phyloP scores from a whole-genome alignment of 2,888 invertebrate species.

The Thera britannica region DNA sequence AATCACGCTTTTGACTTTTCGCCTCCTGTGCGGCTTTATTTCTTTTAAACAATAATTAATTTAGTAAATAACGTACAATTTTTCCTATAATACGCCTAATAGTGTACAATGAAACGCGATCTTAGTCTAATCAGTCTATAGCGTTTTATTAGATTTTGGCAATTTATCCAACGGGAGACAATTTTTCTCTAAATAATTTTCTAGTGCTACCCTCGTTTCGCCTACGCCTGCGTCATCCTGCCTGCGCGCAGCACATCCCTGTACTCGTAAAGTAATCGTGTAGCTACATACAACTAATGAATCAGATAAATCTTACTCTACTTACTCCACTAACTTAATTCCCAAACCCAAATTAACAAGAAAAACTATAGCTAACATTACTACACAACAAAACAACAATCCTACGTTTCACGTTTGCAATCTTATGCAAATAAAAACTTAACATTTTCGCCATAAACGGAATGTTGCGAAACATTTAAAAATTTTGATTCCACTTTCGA shows the following conservation, averaged over 20 bases:
- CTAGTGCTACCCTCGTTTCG: slow-evolving; percentile 60
- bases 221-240: slow-evolving; percentile 55
- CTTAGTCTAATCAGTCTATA: slow-evolving; percentile 85
- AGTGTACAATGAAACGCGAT: slow-evolving; percentile 81
- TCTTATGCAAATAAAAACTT: slow-evolving; percentile 81
- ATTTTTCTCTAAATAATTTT: slow-evolving; percentile 70
- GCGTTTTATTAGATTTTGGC: slow-evolving; percentile 82
- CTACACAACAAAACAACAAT: slow-evolving; percentile 80
- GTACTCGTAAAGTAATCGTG: slow-evolving; percentile 80
- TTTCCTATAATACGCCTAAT: slow-evolving; percentile 83
- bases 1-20: slow-evolving; percentile 70
- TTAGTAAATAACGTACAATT: slow-evolving; percentile 78
- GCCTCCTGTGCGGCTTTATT: slow-evolving; percentile 57
- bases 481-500: slow-evolving; percentile 50
- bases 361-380: slow-evolving; percentile 77
- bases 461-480: slow-evolving; percentile 74
- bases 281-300: slow-evolving; percentile 77
- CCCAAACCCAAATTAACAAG: slow-evolving; percentile 85
- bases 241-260: slow-evolving; percentile 83
- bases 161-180: slow-evolving; percentile 63
- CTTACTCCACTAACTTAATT: slow-evolving; percentile 80
- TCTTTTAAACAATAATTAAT: slow-evolving; percentile 67
- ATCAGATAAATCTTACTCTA: slow-evolving; percentile 83
- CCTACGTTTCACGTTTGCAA: slow-evolving; percentile 76
- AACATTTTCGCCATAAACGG: slow-evolving; percentile 73